These are phyloP conservation scores for Sandelia bainsii DNA, from an alignment of 2,797 vertebrate species.

Conservation along the genomic window DNA sequence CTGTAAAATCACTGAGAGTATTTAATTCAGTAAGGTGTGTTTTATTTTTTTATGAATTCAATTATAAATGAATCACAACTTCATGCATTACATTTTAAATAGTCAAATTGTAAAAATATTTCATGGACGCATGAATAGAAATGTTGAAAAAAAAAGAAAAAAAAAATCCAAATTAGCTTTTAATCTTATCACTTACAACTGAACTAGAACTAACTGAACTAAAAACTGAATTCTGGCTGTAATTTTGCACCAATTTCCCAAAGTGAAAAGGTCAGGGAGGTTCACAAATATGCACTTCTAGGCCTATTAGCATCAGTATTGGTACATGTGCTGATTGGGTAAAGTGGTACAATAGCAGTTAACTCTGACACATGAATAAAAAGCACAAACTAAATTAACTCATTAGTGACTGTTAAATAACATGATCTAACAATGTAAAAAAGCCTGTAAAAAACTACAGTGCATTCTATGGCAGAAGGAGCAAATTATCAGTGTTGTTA, in stretches of 20 bases:
- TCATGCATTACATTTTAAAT: too few relatives aligned
- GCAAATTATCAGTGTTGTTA: too few relatives aligned
- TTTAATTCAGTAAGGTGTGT: too few relatives aligned
- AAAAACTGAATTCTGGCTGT: background rate
- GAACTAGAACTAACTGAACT: too few relatives aligned
- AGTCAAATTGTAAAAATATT: too few relatives aligned
- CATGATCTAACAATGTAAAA: constrained; percentile 1
- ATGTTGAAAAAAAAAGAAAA: background rate
- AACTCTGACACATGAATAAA: background rate
- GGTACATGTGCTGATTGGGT: background rate
- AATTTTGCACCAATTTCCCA: background rate
- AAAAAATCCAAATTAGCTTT: background rate
- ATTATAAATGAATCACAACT: too few relatives aligned
- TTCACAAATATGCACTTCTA: background rate
- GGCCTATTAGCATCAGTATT: background rate
- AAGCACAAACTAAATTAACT: background rate
- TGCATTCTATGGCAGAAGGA: too few relatives aligned
- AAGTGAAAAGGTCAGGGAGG: background rate
- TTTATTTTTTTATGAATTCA: too few relatives aligned
- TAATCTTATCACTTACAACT: too few relatives aligned
- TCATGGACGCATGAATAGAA: too few relatives aligned
- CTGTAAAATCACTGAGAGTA: too few relatives aligned
- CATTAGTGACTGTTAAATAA: background rate
- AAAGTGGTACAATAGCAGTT: background rate
- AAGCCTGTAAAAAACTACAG: too few relatives aligned